These are phyloP conservation scores for Acleris emargana DNA, from an alignment of 2,888 invertebrate species.

Conservation along the genomic window DNA sequence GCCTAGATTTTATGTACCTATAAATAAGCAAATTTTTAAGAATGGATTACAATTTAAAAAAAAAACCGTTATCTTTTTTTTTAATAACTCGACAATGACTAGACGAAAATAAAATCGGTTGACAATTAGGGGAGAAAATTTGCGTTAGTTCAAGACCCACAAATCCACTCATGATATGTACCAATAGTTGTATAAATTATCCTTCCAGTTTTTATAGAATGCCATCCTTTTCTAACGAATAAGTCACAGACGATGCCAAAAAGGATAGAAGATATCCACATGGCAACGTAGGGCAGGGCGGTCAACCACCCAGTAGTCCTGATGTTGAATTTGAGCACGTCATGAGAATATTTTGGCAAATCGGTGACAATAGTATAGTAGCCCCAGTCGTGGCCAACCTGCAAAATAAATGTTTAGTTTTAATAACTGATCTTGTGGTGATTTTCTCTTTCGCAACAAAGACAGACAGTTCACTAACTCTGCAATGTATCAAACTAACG, in stretches of 20 bases:
- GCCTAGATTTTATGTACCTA: too few relatives aligned
- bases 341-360: constrained; percentile 82
- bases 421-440: too few relatives aligned
- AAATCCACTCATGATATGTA: constrained; percentile 40
- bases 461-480: too few relatives aligned
- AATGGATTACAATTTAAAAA: too few relatives aligned
- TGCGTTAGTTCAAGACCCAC: not conserved
- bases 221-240: constrained; percentile 36
- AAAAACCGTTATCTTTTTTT: too few relatives aligned
- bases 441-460: too few relatives aligned
- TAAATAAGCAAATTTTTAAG: too few relatives aligned
- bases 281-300: constrained; percentile 81
- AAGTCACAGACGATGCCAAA: constrained; percentile 55
- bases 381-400: constrained; percentile 84
- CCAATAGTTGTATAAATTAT: constrained; percentile 69
- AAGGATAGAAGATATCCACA: constrained; percentile 77
- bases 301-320: constrained; percentile 78
- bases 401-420: constrained; percentile 35
- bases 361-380: constrained; percentile 84
- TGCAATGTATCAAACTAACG: too few relatives aligned
- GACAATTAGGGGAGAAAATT: too few relatives aligned
- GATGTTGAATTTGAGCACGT: constrained; percentile 80
- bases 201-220: constrained; percentile 56
- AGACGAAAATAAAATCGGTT: too few relatives aligned
- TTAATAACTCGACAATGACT: too few relatives aligned